Evolutionary conservation across 2,113 vertebrate genomes (phyloP), one percentile per base, ranked within the genome.

Genomic region (Polyodon spathula): DNA sequence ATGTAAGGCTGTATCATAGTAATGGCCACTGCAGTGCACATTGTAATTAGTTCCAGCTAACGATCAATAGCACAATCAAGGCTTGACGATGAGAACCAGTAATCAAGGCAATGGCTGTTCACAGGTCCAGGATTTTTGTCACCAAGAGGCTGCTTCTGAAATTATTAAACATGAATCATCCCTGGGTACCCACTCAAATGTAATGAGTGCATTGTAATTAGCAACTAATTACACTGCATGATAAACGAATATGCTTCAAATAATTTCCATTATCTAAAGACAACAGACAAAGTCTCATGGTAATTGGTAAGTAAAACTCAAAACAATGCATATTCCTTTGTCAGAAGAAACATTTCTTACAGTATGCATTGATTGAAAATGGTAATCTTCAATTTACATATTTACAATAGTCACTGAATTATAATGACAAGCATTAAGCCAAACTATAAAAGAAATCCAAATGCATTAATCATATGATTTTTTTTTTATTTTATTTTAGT

Each of bases 161-260:
- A 76, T 62, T 55, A 63, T 72, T 80, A 81, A 77, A 74, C 71
- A 76, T 66, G 74, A 83, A 65, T 81, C 72, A 79, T 78, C 70
- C 72, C 73, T 67, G 68, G 73, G 59, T 80, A 72, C 70, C 72
- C 80, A 74, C 70, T 84, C 68, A 81, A 74, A 88, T 78, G 69
- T 84, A 89, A 86, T 88, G 84, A 90, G 71, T 74, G 58, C 54
- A 74, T 70, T 71, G 67, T 72, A 88, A 88, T 89, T 88, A 86
- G 38, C 75, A 84, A 82, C 69, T 86, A 86, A 88, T 90, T 86
- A 84, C 74, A 81, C 76, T 83, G 81, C 79, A 70, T 68, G 71
- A 72, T 63, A 62, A 75, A 71, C 65, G 12, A 61, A 67, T 69
- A 65, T 66, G 63, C 58, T 69, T 78, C 72, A 54, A 78, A 77